Conservation (phyloP, 2,113 vertebrate species). For the Corydoras sp. region DNA sequence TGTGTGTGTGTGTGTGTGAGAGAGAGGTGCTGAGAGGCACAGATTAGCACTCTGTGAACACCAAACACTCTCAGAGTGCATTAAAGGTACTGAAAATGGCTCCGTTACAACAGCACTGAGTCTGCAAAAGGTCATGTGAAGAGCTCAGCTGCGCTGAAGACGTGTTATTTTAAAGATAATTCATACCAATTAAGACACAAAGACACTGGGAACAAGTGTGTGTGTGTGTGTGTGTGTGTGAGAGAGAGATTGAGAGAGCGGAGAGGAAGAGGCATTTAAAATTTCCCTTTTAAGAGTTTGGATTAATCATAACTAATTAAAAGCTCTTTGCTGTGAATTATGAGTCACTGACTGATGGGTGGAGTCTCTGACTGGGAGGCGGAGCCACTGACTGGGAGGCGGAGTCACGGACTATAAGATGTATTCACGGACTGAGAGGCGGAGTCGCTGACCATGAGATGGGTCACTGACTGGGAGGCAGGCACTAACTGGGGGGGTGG, state of each 20-base stretch:
- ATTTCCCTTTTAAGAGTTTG: too few relatives aligned
- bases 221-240: neutral
- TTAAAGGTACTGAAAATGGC: constrained; percentile 38
- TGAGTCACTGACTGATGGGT: too few relatives aligned
- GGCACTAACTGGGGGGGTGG: too few relatives aligned
- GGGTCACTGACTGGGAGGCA: too few relatives aligned
- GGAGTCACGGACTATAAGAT: too few relatives aligned
- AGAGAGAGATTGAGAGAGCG: neutral
- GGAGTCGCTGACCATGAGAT: too few relatives aligned
- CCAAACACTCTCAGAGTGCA: constrained; percentile 31
- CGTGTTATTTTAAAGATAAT: constrained; percentile 46
- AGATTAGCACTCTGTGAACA: constrained; percentile 36
- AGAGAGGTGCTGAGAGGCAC: constrained; percentile 33
- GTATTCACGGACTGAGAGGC: too few relatives aligned
- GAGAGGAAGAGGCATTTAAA: neutral
- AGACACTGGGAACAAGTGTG: neutral
- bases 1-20: constrained; percentile 3
- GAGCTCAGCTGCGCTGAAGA: constrained; percentile 35
- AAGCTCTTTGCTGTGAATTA: too few relatives aligned
- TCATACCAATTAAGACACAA: constrained; percentile 47
- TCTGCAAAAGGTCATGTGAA: constrained; percentile 53
- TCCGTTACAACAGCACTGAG: constrained; percentile 42
- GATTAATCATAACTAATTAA: too few relatives aligned
- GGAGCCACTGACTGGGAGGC: too few relatives aligned
- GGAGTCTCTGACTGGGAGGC: too few relatives aligned